Evolutionary conservation across 2,113 vertebrate species (phyloP).

Genomic region (Catharus fuscescens): DNA sequence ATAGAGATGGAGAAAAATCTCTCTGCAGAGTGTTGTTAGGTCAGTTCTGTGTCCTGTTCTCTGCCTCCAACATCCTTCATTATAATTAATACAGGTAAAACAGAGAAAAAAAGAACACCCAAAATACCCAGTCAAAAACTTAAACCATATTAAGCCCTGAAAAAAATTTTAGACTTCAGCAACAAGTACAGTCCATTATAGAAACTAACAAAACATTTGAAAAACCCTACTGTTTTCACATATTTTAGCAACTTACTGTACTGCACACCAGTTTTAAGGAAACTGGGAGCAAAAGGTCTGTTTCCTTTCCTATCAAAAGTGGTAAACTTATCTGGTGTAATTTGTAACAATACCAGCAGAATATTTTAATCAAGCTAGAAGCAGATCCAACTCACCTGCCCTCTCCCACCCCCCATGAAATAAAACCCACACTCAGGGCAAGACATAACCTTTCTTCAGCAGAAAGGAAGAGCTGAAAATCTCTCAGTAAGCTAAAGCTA

Average conservation of each 20-base stretch:
- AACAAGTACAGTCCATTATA: not conserved
- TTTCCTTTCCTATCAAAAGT: not conserved
- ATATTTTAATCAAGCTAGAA: not conserved
- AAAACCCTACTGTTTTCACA: not conserved
- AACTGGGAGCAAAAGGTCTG: not conserved
- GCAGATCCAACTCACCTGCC: not conserved
- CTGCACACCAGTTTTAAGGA: not conserved
- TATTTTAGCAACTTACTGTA: not conserved
- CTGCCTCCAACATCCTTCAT: conserved; percentile 3
- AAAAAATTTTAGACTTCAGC: not conserved
- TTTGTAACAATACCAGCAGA: not conserved
- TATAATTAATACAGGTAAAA: conserved; percentile 13
- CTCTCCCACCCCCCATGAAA: not conserved
- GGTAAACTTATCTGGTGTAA: not conserved
- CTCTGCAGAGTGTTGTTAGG: not conserved
- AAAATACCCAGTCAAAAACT: not conserved
- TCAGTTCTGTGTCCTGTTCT: not conserved
- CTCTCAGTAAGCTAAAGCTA: not conserved
- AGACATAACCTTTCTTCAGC: not conserved
- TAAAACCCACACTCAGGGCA: not conserved
- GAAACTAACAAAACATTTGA: not conserved
- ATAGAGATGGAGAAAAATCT: conserved; percentile 10
- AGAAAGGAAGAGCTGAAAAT: not conserved
- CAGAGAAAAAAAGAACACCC: not conserved
- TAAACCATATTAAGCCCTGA: not conserved